phyloP scores from a whole-genome alignment of 2,113 vertebrate species.

The Tapirus terrestris region DNA sequence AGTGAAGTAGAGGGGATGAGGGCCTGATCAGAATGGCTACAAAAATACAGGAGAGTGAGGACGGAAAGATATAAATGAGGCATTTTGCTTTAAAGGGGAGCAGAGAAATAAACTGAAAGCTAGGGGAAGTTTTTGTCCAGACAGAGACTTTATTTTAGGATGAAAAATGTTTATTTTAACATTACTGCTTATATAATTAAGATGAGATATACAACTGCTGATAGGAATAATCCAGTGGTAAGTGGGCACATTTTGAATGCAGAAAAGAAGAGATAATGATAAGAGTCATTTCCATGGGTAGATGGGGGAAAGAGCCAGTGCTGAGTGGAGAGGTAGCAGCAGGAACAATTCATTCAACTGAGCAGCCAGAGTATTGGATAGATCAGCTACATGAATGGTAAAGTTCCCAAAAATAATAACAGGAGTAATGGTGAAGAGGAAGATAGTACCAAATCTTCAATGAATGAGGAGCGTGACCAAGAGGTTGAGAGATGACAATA shows the following conservation, averaged over 20 bases:
- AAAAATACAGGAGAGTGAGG: not conserved
- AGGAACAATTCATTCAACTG: not conserved
- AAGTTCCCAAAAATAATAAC: not conserved
- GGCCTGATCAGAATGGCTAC: not conserved
- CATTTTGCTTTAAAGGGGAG: not conserved
- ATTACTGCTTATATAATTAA: not conserved
- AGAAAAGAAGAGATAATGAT: not conserved
- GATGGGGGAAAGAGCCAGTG: not conserved
- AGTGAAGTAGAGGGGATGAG: not conserved
- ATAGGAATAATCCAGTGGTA: not conserved
- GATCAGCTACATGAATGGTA: not conserved
- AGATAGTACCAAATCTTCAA: not conserved
- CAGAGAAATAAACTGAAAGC: not conserved
- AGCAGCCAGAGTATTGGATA: not conserved
- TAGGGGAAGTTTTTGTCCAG: not conserved
- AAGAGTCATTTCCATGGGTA: not conserved
- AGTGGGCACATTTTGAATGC: not conserved
- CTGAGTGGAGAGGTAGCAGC: not conserved
- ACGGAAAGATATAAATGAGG: not conserved
- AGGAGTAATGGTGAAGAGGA: not conserved
- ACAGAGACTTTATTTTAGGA: not conserved
- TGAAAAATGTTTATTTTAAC: conserved; percentile 20
- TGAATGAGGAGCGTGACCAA: not conserved
- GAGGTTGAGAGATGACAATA: not conserved
- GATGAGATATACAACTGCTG: not conserved